These are phyloP conservation scores for Hemistola chrysoprasaria DNA, from an alignment of 2,888 invertebrate species.

Conservation along the genomic window DNA sequence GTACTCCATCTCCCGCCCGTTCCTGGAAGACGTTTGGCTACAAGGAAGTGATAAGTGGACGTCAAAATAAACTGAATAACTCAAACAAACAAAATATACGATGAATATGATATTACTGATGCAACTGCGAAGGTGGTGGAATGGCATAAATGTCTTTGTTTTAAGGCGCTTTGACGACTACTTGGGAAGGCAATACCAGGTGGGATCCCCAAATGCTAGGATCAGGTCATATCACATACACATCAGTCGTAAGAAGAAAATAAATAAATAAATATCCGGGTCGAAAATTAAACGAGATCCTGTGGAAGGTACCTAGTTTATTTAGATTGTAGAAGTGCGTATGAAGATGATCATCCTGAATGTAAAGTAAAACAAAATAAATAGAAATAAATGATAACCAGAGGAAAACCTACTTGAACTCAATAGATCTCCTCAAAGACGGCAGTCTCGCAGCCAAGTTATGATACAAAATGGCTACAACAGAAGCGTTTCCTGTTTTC, in stretches of 20 bases:
- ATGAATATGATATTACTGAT: slow-evolving; percentile 1
- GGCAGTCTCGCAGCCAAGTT: slow-evolving; percentile 85
- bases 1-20: slow-evolving; percentile 86
- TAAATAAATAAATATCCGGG: too few relatives aligned
- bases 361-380: slow-evolving; percentile 11
- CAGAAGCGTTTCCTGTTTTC: slow-evolving; percentile 53
- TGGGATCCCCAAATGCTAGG: too few relatives aligned
- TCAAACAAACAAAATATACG: slow-evolving; percentile 1
- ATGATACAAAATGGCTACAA: slow-evolving; percentile 83
- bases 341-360: slow-evolving; percentile 10
- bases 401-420: slow-evolving; percentile 81
- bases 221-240: too few relatives aligned
- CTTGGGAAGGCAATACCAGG: too few relatives aligned
- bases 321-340: too few relatives aligned
- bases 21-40: slow-evolving; percentile 73
- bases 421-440: slow-evolving; percentile 80
- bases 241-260: too few relatives aligned
- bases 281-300: too few relatives aligned
- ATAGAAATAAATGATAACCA: slow-evolving; percentile 5
- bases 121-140: too few relatives aligned
- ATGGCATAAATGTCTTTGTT: too few relatives aligned
- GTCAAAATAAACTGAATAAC: slow-evolving; percentile 28
- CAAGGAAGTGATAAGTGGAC: slow-evolving; percentile 33
- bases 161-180: too few relatives aligned
- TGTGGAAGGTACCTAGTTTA: too few relatives aligned